Percentiles rank a stretch among this genome's conserved stretches.
These are phyloP conservation scores for Parnassius apollo DNA, from an alignment of 2,888 invertebrate species.

Conservation along the genomic window DNA sequence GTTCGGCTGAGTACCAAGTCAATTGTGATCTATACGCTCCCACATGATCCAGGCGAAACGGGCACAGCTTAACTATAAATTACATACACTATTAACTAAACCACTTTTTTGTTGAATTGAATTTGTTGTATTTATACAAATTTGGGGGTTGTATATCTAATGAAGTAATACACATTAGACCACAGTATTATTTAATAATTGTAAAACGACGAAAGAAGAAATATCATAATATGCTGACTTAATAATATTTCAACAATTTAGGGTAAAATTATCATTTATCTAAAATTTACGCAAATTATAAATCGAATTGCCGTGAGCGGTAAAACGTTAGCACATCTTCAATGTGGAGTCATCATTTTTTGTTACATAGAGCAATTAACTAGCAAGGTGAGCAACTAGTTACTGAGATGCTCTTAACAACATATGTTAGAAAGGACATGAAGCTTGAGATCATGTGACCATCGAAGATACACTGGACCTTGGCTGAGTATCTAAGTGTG, in stretches of 20 bases:
- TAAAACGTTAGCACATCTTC: constrained; percentile 32
- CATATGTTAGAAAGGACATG: constrained; percentile 30
- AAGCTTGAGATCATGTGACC: constrained; percentile 21
- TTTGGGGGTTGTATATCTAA: too few relatives aligned
- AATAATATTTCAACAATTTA: constrained; percentile 32
- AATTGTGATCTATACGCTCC: constrained; percentile 60
- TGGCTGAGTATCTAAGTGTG: constrained; percentile 8
- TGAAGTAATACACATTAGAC: too few relatives aligned
- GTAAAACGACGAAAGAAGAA: too few relatives aligned
- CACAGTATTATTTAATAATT: too few relatives aligned
- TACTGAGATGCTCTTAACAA: constrained; percentile 35
- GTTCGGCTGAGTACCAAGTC: constrained; percentile 49
- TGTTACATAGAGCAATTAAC: constrained; percentile 47
- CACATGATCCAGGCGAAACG: constrained; percentile 41
- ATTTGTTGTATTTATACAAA: too few relatives aligned
- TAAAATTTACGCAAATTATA: too few relatives aligned
- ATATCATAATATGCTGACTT: constrained; percentile 25
- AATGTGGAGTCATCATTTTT: constrained; percentile 40
- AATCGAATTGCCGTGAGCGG: constrained; percentile 26
- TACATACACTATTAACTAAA: too few relatives aligned
- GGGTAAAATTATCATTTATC: too few relatives aligned
- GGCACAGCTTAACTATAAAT: constrained; percentile 30
- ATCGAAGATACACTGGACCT: constrained; percentile 20
- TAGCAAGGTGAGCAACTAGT: constrained; percentile 50
- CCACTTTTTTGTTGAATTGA: too few relatives aligned